Evolutionary conservation across 2,888 invertebrate genomes (phyloP).

Genomic region (Drosophila seclusa): DNA sequence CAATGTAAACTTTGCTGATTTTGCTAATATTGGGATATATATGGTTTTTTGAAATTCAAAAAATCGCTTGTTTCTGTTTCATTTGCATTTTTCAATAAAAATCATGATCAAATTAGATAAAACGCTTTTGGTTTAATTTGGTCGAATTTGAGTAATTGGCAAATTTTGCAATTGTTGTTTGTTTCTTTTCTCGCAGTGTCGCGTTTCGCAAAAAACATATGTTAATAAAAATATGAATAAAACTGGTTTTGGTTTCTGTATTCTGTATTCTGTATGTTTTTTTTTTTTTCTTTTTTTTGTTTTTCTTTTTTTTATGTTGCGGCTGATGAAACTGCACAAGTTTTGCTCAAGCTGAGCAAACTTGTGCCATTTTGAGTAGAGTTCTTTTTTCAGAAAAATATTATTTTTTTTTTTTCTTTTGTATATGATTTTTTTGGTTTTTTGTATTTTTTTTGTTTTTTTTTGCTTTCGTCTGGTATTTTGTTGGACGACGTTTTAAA

Average conservation of each 20-base stretch:
- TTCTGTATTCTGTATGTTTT: slow-evolving; percentile 19
- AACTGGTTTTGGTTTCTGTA: slow-evolving; percentile 37
- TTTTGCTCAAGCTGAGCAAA: slow-evolving; percentile 24
- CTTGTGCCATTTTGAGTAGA: slow-evolving; percentile 35
- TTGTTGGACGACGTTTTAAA: background rate
- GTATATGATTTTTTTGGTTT: background rate
- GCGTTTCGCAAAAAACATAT: slow-evolving; percentile 50
- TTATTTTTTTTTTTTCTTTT: slow-evolving; percentile 4
- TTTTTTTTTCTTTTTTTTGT: slow-evolving; percentile 24
- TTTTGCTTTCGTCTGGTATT: background rate
- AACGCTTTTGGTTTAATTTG: slow-evolving; percentile 34
- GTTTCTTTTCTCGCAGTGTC: slow-evolving; percentile 22
- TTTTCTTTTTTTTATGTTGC: slow-evolving; percentile 33
- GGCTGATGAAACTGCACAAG: slow-evolving; percentile 36
- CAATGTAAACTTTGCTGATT: slow-evolving; percentile 67
- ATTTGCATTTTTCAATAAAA: slow-evolving; percentile 55
- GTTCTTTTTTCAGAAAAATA: slow-evolving; percentile 6
- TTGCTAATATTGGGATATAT: slow-evolving; percentile 47
- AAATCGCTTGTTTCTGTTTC: slow-evolving; percentile 54
- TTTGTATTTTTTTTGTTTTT: slow-evolving; percentile 1
- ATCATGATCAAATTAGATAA: slow-evolving; percentile 48
- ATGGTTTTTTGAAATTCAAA: slow-evolving; percentile 14
- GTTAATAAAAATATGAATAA: slow-evolving; percentile 74
- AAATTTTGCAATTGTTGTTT: slow-evolving; percentile 41
- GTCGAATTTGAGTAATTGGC: slow-evolving; percentile 30